Evolutionary conservation across 1,140 invertebrate species (phyloP).

Genomic region (Cecropterus lyciades): DNA sequence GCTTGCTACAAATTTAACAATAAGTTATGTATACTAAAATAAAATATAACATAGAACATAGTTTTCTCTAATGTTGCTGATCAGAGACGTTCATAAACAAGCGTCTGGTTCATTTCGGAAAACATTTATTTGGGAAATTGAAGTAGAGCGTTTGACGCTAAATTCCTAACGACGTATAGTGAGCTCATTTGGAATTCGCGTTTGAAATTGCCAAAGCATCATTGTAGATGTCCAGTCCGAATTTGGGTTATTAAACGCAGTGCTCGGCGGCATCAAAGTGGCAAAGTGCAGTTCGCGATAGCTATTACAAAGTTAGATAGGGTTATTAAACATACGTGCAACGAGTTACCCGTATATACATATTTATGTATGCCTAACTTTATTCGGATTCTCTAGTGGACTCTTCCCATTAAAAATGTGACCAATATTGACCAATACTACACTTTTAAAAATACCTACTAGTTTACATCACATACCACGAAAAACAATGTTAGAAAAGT

Average conservation of each 20-base stretch:
- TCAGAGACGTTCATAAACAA: slow-evolving; percentile 19
- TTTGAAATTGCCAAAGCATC: slow-evolving; percentile 33
- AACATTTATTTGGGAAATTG: slow-evolving; percentile 13
- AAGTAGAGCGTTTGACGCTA: slow-evolving; percentile 23
- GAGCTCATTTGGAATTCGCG: slow-evolving; percentile 31
- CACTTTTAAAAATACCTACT: no score
- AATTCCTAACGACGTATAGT: slow-evolving; percentile 25
- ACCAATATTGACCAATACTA: no score
- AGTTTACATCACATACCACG: no score
- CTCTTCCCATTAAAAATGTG: no score
- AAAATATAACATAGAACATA: no score
- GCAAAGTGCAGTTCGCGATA: slow-evolving; percentile 2
- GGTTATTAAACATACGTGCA: background rate
- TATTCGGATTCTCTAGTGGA: no score
- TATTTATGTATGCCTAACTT: no score
- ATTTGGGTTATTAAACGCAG: slow-evolving; percentile 33
- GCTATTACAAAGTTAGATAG: slow-evolving; percentile 3
- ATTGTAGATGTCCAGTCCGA: slow-evolving; percentile 29
- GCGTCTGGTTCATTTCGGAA: slow-evolving; percentile 9
- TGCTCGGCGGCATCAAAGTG: slow-evolving; percentile 11
- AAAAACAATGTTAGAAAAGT: no score
- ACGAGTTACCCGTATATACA: no score
- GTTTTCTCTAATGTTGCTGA: background rate
- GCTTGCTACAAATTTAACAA: no score
- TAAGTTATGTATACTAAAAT: no score